phyloP scores from a whole-genome alignment of 1,140 invertebrate species.

The Amphibalanus amphitrite region DNA sequence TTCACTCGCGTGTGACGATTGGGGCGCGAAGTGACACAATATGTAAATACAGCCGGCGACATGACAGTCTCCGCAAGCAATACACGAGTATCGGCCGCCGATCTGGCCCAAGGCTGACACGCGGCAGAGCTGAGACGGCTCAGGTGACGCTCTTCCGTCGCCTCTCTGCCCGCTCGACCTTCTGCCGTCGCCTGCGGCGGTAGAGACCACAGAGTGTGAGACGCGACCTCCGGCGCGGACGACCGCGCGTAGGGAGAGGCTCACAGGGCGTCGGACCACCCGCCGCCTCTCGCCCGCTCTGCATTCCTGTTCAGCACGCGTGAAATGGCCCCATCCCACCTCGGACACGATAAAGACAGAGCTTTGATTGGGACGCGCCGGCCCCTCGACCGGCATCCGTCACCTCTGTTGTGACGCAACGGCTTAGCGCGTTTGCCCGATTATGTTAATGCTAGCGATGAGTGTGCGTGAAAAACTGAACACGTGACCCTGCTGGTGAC shows the following conservation, averaged over 20 bases:
- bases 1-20: neutral
- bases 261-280: neutral
- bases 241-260: too few species aligned
- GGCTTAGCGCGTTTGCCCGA: constrained; percentile 1
- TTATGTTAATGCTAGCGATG: neutral
- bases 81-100: neutral
- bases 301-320: neutral
- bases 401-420: neutral
- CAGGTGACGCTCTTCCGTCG: neutral
- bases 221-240: too few species aligned
- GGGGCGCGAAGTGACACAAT: neutral
- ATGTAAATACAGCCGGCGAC: neutral
- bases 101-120: neutral
- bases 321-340: neutral
- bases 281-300: too few species aligned
- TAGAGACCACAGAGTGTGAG: neutral
- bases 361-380: neutral
- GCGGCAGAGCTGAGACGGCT: neutral
- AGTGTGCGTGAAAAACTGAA: neutral
- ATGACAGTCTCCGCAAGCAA: neutral
- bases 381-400: neutral
- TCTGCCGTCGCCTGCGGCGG: too few species aligned
- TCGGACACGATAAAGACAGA: neutral
- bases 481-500: neutral
- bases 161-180: too few species aligned